Conservation (phyloP, 1,140 invertebrate genomes). For the Drosophila saltans region DNA sequence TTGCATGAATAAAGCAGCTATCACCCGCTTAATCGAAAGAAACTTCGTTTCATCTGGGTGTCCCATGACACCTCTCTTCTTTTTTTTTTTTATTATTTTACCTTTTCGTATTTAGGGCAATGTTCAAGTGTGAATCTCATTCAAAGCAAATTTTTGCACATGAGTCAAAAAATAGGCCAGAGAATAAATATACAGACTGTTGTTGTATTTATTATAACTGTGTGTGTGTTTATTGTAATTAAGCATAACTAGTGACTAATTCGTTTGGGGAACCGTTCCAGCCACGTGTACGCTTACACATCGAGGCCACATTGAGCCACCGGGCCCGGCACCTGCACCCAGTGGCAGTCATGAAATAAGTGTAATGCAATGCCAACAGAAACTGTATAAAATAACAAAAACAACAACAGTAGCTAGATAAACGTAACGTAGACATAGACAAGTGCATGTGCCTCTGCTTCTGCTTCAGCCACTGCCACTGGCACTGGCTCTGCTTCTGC, state of each 20-base stretch:
- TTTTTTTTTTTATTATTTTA: conserved; percentile 4
- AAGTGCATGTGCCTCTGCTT: conserved; percentile 35
- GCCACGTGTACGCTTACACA: conserved; percentile 68
- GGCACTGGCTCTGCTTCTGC: neutral
- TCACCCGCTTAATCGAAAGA: too few species aligned
- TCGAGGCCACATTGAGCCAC: conserved; percentile 27
- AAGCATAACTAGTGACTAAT: conserved; percentile 65
- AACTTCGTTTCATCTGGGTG: too few species aligned
- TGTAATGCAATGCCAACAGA: conserved; percentile 19
- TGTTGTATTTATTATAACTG: neutral
- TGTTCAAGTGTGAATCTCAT: conserved; percentile 60
- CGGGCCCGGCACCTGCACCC: neutral
- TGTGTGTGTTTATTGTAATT: conserved; percentile 44
- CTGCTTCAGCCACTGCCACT: conserved; percentile 27
- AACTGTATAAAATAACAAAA: conserved; percentile 7
- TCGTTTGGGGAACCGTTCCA: conserved; percentile 43
- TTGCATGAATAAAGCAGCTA: too few species aligned
- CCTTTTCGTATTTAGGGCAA: conserved; percentile 30
- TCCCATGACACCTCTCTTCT: too few species aligned
- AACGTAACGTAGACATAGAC: conserved; percentile 33
- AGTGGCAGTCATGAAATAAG: neutral
- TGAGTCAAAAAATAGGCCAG: conserved; percentile 51
- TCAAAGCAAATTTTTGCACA: conserved; percentile 42
- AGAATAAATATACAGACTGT: neutral
- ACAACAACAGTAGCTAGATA: conserved; percentile 8